Base-by-base conservation (phyloP, 2,797 vertebrate species). In the Acipenser oxyrinchus region DNA sequence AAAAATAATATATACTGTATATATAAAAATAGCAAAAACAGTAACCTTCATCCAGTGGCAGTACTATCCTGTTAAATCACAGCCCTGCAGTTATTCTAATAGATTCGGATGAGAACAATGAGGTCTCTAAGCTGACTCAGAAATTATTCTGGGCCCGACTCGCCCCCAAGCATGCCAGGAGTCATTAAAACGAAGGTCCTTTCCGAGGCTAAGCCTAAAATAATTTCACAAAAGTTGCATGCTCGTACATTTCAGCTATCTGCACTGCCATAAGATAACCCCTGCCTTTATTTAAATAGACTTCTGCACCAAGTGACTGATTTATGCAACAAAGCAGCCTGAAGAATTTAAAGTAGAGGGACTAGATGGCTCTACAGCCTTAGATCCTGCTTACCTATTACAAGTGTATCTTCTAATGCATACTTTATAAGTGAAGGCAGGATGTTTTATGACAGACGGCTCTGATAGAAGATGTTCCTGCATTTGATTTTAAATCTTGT, bases 171-270 rank as follows among this genome's bases (percentile, higher is more conserved):
- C 52, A 57, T 48, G 58, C 57, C 67, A 69, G 49, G 12, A 62
- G 7, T 68, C 63, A 68, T 63, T 66, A 66, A 64, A 62, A 65
- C 72, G 53, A 73, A 66, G 15, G 61, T 66, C 18, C 60, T 15
- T 70, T 69, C 73, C 70, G 51, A 67, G 13, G 61, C 48, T 51
- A 65, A 60, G 62, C 66, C 66, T 71, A 79, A 37, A 78, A 81
- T 77, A 79, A 68, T 55, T 49, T 57, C 10, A 50, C 51, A 59
- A 52, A 49, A 62, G 59, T 51, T 67, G 12, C 49, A 37, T 68
- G 50, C 62, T 63, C 59, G 48, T 65, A 49, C 59, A 65, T 71
- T 68, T 68, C 65, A 61, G 58, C 66, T 67, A 58, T 65, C 65
- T 57, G 23, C 13, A 10, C 10, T 52, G 63, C 59, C 68, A 58